Base-by-base conservation (phyloP, 2,113 vertebrate genomes). In the Neoarius graeffei region DNA sequence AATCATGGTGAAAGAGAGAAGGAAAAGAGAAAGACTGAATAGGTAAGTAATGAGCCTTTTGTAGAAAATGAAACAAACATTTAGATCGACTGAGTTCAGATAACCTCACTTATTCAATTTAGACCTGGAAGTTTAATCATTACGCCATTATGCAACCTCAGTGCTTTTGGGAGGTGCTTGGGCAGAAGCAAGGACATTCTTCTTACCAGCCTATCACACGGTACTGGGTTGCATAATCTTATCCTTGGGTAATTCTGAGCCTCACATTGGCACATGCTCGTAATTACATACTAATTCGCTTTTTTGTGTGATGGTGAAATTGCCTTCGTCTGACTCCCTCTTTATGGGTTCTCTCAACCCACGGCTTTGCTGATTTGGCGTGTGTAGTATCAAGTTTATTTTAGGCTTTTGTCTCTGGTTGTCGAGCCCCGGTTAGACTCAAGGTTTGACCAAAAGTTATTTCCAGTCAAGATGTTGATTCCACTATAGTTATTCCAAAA, bases 111-210 rank as follows among this genome's bases (percentile, higher is more conserved):
- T 30, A 62, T 86, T 48, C 30, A 20, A 27, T 19, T 77, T 57
- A 66, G 73, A 54, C 74, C 0, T 42, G 9, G 79, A 66, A 14
- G 56, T 81, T 86, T 83, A 90, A 83, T 20, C 23, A 19, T 20
- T 59, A 10, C n/a, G 14, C 27, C 17, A 86, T 91, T 77, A 91
- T 35, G 71, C 56, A 86, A 89, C 57, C 52, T 57, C 42, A 0
- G 14, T n/a, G 57, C 14, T 60, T 56, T 57, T 52, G n/a, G 30
- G 85, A 25, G 50, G 84, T 35, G 52, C 27, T 2, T 7, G 80
- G 59, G 73, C 56, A 89, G 83, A 86, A 88, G 88, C 82, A 25
- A 89, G 89, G 90, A 90, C 64, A 74, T 85, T 85, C 88, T 86
- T 50, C 71, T 69, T 48, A 86, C 30, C 19, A 23, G 74, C 87